A percentile compares a stretch with the other conserved stretches of the same genome.
Evolutionary conservation across 2,888 invertebrate species (phyloP).

Genomic region (Aethes cnicana): DNA sequence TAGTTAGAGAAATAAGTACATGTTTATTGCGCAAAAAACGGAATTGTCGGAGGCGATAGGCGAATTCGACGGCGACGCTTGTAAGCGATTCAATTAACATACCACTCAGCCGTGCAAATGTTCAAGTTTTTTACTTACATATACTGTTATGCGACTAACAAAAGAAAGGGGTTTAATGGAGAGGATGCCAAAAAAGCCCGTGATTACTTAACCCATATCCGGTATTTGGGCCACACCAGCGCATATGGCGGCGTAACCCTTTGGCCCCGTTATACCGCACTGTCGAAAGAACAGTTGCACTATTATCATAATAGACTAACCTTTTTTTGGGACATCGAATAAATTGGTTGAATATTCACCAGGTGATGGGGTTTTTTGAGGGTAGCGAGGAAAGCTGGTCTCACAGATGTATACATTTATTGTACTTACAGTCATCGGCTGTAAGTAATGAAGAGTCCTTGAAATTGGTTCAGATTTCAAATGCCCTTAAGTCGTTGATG

Average conservation of each 20-base stretch:
- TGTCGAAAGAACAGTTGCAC: conserved; percentile 70
- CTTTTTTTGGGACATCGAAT: conserved; percentile 49
- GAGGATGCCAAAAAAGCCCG: conserved; percentile 66
- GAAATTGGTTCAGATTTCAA: no score
- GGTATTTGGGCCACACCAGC: conserved; percentile 52
- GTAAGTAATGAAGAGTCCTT: conserved; percentile 7
- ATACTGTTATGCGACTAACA: conserved; percentile 64
- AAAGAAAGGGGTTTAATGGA: conserved; percentile 69
- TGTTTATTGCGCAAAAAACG: conserved; percentile 46
- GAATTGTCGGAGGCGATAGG: conserved; percentile 42
- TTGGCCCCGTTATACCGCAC: conserved; percentile 75
- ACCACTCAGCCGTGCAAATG: conserved; percentile 65
- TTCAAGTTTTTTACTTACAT: conserved; percentile 54
- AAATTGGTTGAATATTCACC: conserved; percentile 53
- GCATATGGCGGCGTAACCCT: conserved; percentile 78
- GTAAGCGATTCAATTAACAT: conserved; percentile 66
- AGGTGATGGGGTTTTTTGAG: conserved; percentile 56
- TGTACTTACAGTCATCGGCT: conserved; percentile 2
- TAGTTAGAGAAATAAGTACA: conserved; percentile 41
- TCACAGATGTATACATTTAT: conserved; percentile 22
- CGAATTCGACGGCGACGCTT: conserved; percentile 50
- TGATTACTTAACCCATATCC: conserved; percentile 82
- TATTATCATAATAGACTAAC: conserved; percentile 60
- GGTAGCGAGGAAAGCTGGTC: background rate
- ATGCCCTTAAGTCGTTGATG: no score